phyloP scores from a whole-genome alignment of 2,113 vertebrate species.

The Nothoprocta pentlandii region DNA sequence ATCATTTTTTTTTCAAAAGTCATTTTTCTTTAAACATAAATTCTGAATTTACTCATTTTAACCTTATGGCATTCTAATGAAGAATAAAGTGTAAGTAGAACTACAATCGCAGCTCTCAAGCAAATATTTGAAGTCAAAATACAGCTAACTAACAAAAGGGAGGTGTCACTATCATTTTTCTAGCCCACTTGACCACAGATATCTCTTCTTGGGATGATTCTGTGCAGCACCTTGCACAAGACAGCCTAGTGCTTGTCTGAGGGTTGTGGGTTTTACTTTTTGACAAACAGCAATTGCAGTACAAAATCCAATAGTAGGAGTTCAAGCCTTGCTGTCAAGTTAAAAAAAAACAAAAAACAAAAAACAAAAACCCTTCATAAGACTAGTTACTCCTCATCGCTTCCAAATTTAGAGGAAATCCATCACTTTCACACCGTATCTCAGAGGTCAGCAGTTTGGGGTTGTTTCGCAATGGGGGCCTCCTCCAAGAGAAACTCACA shows the following conservation, averaged over 20 bases:
- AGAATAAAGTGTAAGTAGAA: not conserved
- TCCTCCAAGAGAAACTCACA: conserved; percentile 27
- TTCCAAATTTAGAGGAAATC: not conserved
- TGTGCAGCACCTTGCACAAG: not conserved
- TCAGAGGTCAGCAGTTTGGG: conserved; percentile 3
- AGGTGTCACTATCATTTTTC: not conserved
- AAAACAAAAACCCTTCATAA: not conserved
- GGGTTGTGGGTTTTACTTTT: not conserved
- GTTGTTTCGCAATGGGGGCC: not conserved
- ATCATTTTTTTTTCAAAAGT: not conserved
- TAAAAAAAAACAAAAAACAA: not conserved
- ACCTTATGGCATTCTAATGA: not conserved
- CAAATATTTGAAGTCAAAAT: conserved; percentile 7
- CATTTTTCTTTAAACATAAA: not conserved
- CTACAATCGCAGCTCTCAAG: not conserved
- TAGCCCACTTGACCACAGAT: not conserved
- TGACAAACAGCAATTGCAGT: not conserved
- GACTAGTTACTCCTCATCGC: not conserved
- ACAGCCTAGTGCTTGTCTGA: not conserved
- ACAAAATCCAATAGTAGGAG: not conserved
- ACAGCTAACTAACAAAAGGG: not conserved
- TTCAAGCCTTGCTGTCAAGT: not conserved
- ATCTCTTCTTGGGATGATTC: not conserved
- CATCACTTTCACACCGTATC: not conserved
- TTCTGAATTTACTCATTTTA: not conserved